Percentiles rank a stretch among this genome's conserved stretches.
Conservation (phyloP, 2,888 invertebrate species). For the Melolontha melolontha region DNA sequence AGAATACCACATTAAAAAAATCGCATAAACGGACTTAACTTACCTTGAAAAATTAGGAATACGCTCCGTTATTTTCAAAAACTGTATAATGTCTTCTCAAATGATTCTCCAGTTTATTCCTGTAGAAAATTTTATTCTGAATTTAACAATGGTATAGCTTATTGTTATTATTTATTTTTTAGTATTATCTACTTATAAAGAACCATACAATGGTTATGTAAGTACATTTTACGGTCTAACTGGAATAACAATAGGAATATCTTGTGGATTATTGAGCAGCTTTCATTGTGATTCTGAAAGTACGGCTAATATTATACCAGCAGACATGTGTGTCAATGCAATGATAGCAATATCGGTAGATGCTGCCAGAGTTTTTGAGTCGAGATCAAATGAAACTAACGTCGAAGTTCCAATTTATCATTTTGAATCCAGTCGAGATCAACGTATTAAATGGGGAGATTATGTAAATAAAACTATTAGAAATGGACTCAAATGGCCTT, state of each 20-base stretch:
- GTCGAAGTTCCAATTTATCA: slow-evolving; percentile 81
- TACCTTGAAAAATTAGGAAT: too few relatives aligned
- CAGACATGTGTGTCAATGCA: slow-evolving; percentile 85
- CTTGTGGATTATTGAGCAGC: slow-evolving; percentile 80
- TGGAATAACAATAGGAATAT: slow-evolving; percentile 78
- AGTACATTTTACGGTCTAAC: slow-evolving; percentile 93
- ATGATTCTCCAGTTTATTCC: too few relatives aligned
- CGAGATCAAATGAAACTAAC: slow-evolving; percentile 37
- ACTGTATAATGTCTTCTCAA: too few relatives aligned
- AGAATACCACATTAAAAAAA: too few relatives aligned
- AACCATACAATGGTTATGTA: slow-evolving; percentile 87
- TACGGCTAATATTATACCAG: slow-evolving; percentile 82
- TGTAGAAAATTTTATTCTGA: not conserved
- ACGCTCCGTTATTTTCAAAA: too few relatives aligned
- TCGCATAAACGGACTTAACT: too few relatives aligned
- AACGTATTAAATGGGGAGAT: slow-evolving; percentile 84
- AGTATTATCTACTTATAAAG: slow-evolving; percentile 77
- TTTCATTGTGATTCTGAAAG: slow-evolving; percentile 77
- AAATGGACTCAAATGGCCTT: slow-evolving; percentile 70
- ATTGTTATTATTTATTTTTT: slow-evolving; percentile 10
- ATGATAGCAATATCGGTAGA: slow-evolving; percentile 84
- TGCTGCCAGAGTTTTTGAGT: slow-evolving; percentile 62
- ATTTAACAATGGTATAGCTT: not conserved
- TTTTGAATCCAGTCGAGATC: slow-evolving; percentile 85
- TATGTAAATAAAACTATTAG: slow-evolving; percentile 72